Percentiles rank a stretch among this genome's conserved stretches.
Conservation (phyloP, 2,113 vertebrate genomes). For the Synchiropus splendidus region DNA sequence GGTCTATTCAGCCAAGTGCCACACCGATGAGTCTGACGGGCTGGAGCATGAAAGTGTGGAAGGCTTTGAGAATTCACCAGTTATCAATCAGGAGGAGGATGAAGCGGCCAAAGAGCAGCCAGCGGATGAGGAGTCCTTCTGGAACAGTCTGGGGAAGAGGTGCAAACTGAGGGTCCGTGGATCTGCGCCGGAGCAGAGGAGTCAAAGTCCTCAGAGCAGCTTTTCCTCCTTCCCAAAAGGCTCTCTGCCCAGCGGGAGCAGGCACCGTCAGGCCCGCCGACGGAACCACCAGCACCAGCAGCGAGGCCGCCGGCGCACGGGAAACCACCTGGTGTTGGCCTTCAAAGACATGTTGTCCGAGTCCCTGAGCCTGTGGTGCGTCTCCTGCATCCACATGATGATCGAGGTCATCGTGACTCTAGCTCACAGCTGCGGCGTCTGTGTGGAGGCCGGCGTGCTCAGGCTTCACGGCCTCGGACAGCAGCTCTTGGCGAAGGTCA, state of each 20-base stretch:
- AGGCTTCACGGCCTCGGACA: conserved; percentile 69
- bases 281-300: conserved; percentile 71
- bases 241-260: conserved; percentile 49
- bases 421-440: conserved; percentile 69
- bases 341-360: conserved; percentile 69
- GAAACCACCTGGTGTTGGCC: conserved; percentile 49
- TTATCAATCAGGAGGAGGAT: conserved; percentile 52
- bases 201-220: conserved; percentile 5
- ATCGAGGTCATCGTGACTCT: conserved; percentile 77
- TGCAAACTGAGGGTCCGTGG: conserved; percentile 48
- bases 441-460: conserved; percentile 66
- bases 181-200: conserved; percentile 45
- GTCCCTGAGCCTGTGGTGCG: conserved; percentile 69
- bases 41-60: conserved; percentile 17
- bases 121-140: conserved; percentile 54
- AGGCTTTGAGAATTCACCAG: conserved; percentile 23
- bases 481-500: conserved; percentile 56
- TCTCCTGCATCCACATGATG: conserved; percentile 75
- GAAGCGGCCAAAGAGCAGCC: conserved; percentile 46
- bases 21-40: conserved; percentile 33
- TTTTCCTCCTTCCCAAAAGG: conserved; percentile 48
- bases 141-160: conserved; percentile 47
- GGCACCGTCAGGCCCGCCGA: conserved; percentile 69
- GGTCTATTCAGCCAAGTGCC: conserved; percentile 26
- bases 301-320: conserved; percentile 42